These are phyloP conservation scores for Hoplodrina ambigua DNA, from an alignment of 2,888 invertebrate genomes.

Conservation along the genomic window DNA sequence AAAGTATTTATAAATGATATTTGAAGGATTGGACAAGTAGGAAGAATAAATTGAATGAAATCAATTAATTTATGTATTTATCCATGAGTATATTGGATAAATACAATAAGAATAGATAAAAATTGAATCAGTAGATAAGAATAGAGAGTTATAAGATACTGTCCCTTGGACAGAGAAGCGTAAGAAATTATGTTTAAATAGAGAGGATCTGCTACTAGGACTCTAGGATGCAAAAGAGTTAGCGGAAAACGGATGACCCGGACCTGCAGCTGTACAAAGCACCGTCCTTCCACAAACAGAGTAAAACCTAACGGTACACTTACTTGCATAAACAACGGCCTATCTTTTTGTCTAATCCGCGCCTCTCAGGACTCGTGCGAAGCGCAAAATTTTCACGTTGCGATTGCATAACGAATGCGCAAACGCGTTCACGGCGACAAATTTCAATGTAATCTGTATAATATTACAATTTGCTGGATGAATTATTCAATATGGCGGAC, in stretches of 20 bases:
- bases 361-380: constrained; percentile 39
- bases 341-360: constrained; percentile 47
- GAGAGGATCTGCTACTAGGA: not conserved
- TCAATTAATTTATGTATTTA: too few species aligned
- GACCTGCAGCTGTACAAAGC: constrained; percentile 8
- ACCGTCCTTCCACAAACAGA: constrained; percentile 5
- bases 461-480: constrained; percentile 87
- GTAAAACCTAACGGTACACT: constrained; percentile 32
- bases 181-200: not conserved
- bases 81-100: too few species aligned
- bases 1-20: too few species aligned
- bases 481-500: constrained; percentile 84
- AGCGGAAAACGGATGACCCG: constrained; percentile 19
- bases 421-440: constrained; percentile 77
- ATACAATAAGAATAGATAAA: too few species aligned
- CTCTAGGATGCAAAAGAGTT: constrained; percentile 20
- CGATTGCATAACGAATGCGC: constrained; percentile 66
- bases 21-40: too few species aligned
- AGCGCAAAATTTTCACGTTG: constrained; percentile 59
- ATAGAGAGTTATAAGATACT: too few species aligned
- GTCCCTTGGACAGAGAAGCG: too few species aligned
- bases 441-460: constrained; percentile 84
- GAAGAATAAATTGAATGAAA: too few species aligned
- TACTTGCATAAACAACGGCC: constrained; percentile 28
- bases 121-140: too few species aligned